A percentile compares a stretch with the other conserved stretches of the same genome.
Evolutionary conservation across 1,140 invertebrate species (phyloP).

Genomic region (Ceratosolen fusciceps): DNA sequence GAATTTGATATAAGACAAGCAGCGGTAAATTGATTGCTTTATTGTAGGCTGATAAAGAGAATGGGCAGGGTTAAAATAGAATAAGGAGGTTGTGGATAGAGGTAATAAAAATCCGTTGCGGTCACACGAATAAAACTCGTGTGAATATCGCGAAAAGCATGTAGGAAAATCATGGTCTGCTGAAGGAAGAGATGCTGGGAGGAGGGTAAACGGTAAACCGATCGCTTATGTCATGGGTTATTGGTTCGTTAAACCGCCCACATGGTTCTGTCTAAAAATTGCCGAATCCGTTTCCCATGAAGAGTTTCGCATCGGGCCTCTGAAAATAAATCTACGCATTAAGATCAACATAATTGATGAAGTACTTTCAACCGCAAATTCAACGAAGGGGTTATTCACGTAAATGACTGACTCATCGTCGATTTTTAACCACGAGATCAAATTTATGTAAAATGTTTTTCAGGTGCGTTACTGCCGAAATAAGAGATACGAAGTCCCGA

Average conservation of each 20-base stretch:
- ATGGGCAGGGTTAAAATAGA: background rate
- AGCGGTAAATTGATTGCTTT: too few relatives aligned
- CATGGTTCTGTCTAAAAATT: constrained; percentile 49
- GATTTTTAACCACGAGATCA: too few relatives aligned
- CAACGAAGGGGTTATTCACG: too few relatives aligned
- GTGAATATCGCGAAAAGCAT: constrained; percentile 65
- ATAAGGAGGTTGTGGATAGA: constrained; percentile 61
- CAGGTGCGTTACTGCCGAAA: too few relatives aligned
- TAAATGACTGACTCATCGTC: too few relatives aligned
- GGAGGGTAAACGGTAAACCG: constrained; percentile 59
- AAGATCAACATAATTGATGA: constrained; percentile 1
- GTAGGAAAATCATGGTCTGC: constrained; percentile 12
- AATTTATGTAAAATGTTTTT: too few relatives aligned
- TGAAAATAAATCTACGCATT: too few relatives aligned
- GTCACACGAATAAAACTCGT: constrained; percentile 55
- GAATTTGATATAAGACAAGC: too few relatives aligned
- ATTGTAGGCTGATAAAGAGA: background rate
- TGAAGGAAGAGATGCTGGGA: constrained; percentile 54
- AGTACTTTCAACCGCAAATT: background rate
- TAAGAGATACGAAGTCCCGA: too few relatives aligned
- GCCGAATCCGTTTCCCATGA: constrained; percentile 47
- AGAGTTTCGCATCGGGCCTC: constrained; percentile 24
- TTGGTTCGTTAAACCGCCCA: constrained; percentile 66
- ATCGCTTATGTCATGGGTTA: constrained; percentile 67
- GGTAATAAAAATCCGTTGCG: constrained; percentile 68